Evolutionary conservation across 2,113 vertebrate genomes (phyloP).

Genomic region (Puffinus mauretanicus): DNA sequence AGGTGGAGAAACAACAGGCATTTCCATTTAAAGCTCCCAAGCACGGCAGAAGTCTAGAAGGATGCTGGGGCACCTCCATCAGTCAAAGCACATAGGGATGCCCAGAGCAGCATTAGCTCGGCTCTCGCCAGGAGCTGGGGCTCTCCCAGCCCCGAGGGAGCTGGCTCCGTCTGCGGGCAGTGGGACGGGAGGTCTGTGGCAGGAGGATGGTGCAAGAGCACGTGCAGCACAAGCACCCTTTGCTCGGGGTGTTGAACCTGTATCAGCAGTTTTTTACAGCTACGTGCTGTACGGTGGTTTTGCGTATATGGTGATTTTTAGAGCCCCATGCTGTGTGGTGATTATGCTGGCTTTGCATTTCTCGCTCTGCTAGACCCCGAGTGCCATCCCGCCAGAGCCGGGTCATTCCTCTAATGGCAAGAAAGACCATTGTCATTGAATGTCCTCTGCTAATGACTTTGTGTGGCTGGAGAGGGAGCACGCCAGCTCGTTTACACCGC

Average conservation of each 20-base stretch:
- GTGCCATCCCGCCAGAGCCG: background rate
- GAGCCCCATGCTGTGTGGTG: background rate
- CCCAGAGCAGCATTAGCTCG: accelerated
- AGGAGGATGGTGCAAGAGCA: background rate
- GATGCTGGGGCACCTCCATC: no score
- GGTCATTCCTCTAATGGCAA: background rate
- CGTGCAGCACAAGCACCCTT: background rate
- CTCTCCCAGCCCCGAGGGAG: background rate
- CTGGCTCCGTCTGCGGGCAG: accelerated
- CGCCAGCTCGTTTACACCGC: background rate
- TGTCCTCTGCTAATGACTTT: background rate
- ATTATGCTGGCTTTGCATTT: background rate
- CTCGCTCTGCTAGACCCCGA: background rate
- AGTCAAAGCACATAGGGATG: accelerated
- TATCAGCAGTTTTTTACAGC: background rate
- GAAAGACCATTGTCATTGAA: background rate
- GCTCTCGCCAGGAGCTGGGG: background rate
- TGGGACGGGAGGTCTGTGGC: background rate
- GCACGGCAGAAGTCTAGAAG: background rate
- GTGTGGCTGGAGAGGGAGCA: background rate
- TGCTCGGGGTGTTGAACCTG: background rate
- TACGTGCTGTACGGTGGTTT: background rate
- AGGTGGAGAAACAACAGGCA: background rate
- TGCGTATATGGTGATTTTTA: background rate
- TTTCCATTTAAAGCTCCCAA: background rate